Conservation (phyloP, 2,888 invertebrate genomes). For the Metellina segmentata region DNA sequence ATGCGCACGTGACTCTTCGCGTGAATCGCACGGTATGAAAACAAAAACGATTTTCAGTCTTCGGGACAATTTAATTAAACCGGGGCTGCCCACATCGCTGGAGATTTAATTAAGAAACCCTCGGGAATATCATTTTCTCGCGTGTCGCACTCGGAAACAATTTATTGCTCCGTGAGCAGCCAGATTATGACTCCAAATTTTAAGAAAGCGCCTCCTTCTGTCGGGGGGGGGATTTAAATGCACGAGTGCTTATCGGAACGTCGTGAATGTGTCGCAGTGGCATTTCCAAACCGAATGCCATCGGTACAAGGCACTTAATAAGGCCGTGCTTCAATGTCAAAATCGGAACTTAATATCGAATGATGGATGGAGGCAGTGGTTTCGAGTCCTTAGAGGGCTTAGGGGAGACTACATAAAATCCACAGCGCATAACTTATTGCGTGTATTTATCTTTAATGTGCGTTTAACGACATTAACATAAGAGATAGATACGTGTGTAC, state of each 20-base stretch:
- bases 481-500: no score
- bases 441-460: not conserved
- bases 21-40: not conserved
- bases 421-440: not conserved
- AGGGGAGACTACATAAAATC: not conserved
- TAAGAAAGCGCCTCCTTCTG: not conserved
- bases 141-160: not conserved
- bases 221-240: not conserved
- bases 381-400: not conserved
- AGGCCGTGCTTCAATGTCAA: not conserved
- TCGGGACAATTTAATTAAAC: slow-evolving; percentile 29
- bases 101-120: slow-evolving; percentile 23
- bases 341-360: not conserved
- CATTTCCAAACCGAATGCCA: not conserved
- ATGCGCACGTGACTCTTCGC: no score
- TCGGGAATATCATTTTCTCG: slow-evolving; percentile 14
- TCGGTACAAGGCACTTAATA: not conserved
- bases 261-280: not conserved
- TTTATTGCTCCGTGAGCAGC: not conserved
- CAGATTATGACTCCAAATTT: not conserved
- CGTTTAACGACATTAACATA: not conserved
- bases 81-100: not conserved
- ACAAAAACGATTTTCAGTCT: not conserved
- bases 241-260: not conserved
- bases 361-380: not conserved